phyloP scores from a whole-genome alignment of 1,140 invertebrate species.

The Drosophila nigromelanica region DNA sequence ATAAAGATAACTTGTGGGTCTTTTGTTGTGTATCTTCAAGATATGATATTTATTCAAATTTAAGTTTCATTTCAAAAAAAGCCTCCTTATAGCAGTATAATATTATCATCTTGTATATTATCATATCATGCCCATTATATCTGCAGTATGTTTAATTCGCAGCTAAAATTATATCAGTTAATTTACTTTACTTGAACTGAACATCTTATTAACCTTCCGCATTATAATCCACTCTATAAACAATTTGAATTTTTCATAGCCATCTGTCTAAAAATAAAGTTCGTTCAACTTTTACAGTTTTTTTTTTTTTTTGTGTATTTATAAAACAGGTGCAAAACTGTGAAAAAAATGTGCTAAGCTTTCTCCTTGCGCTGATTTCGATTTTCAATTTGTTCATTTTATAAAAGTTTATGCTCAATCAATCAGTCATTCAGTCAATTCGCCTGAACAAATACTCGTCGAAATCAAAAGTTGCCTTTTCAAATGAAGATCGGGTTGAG shows the following conservation, averaged over 20 bases:
- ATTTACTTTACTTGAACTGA: neutral
- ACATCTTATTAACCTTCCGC: slow-evolving; percentile 19
- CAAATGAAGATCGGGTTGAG: slow-evolving; percentile 7
- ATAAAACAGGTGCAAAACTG: slow-evolving; percentile 34
- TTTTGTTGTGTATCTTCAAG: slow-evolving; percentile 34
- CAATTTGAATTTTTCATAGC: slow-evolving; percentile 4
- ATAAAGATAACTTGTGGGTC: slow-evolving; percentile 38
- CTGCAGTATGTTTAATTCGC: neutral
- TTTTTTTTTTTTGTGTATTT: slow-evolving; percentile 3
- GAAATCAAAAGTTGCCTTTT: slow-evolving; percentile 49
- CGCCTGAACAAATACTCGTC: slow-evolving; percentile 16
- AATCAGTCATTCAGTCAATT: slow-evolving; percentile 18
- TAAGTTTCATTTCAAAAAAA: neutral
- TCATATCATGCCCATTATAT: neutral
- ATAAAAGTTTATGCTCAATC: slow-evolving; percentile 17
- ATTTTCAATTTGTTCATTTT: slow-evolving; percentile 20
- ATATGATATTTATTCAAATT: neutral
- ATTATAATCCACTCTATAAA: slow-evolving; percentile 4
- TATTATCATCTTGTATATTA: neutral
- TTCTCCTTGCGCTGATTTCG: slow-evolving; percentile 41
- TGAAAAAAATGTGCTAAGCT: slow-evolving; percentile 41
- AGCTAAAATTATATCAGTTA: neutral
- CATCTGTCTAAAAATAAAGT: slow-evolving; percentile 18
- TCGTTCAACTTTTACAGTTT: slow-evolving; percentile 29
- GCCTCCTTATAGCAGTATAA: neutral